A percentile compares a stretch with the other conserved stretches of the same genome.
Conservation (phyloP, 2,797 vertebrate species). For the Vireo griseus region DNA sequence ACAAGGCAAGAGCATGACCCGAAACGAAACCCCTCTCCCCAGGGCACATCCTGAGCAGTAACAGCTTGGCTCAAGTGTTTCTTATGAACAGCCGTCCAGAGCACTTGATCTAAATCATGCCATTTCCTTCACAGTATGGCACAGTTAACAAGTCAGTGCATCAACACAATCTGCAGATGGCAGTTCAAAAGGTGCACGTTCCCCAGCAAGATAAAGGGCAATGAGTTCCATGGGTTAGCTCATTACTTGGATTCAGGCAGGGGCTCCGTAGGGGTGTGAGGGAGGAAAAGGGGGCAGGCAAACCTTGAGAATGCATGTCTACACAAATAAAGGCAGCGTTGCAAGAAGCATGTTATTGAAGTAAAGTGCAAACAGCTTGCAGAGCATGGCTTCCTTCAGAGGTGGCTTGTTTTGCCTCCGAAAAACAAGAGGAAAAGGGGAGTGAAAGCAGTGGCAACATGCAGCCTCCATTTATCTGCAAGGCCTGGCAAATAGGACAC, state of each 20-base stretch:
- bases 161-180: constrained; percentile 84
- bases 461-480: constrained; percentile 79
- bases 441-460: constrained; percentile 71
- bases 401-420: not conserved
- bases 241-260: constrained; percentile 76
- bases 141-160: constrained; percentile 87
- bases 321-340: constrained; percentile 55
- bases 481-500: constrained; percentile 76
- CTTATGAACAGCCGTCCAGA: constrained; percentile 87
- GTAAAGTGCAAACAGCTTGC: constrained; percentile 72
- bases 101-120: constrained; percentile 98
- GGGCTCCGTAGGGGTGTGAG: constrained; percentile 70
- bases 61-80: constrained; percentile 99
- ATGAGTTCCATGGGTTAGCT: constrained; percentile 76
- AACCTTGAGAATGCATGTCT: constrained; percentile 60
- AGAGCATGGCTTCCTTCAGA: constrained; percentile 54
- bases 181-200: constrained; percentile 85
- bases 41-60: constrained; percentile 98
- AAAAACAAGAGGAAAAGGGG: constrained; percentile 10
- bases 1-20: constrained; percentile 92
- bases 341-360: constrained; percentile 54
- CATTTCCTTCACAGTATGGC: constrained; percentile 96
- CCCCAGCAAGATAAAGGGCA: constrained; percentile 84
- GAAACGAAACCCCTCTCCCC: constrained; percentile 96
- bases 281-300: constrained; percentile 52